Percentiles rank a stretch among this genome's conserved stretches.
Conservation (phyloP, 1,140 invertebrate species). For the Tenebrio molitor region DNA sequence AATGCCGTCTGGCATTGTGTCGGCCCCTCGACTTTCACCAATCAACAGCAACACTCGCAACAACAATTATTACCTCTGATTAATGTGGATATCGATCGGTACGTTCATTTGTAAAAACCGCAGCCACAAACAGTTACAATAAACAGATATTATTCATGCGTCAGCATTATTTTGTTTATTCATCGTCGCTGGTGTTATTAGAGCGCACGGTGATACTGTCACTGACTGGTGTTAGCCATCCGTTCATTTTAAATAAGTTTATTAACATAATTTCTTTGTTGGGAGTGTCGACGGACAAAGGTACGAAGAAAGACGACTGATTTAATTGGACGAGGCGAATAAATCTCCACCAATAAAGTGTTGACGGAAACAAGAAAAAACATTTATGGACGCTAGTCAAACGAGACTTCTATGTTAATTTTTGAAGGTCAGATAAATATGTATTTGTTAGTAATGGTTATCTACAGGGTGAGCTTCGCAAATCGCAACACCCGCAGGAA, state of each 20-base stretch:
- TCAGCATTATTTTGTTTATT: slow-evolving; percentile 15
- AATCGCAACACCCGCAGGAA: too few relatives aligned
- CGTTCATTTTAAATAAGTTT: slow-evolving; percentile 41
- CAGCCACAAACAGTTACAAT: neutral
- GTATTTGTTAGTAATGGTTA: too few relatives aligned
- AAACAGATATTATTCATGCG: slow-evolving; percentile 8
- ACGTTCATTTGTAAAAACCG: slow-evolving; percentile 11
- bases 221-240: slow-evolving; percentile 41
- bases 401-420: too few relatives aligned
- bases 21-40: slow-evolving; percentile 12
- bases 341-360: too few relatives aligned
- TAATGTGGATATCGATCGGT: neutral
- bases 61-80: neutral
- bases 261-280: slow-evolving; percentile 41
- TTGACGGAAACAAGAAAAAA: too few relatives aligned
- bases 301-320: neutral
- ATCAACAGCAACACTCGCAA: neutral
- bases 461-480: too few relatives aligned
- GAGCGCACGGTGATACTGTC: slow-evolving; percentile 4
- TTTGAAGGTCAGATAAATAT: too few relatives aligned
- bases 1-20: neutral
- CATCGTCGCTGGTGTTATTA: neutral
- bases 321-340: too few relatives aligned
- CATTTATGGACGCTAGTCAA: too few relatives aligned
- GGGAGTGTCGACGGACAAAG: slow-evolving; percentile 16